Percentiles rank a stretch among this genome's conserved stretches.
These are phyloP conservation scores for Aphidoletes aphidimyza DNA, from an alignment of 2,888 invertebrate genomes.

Conservation along the genomic window DNA sequence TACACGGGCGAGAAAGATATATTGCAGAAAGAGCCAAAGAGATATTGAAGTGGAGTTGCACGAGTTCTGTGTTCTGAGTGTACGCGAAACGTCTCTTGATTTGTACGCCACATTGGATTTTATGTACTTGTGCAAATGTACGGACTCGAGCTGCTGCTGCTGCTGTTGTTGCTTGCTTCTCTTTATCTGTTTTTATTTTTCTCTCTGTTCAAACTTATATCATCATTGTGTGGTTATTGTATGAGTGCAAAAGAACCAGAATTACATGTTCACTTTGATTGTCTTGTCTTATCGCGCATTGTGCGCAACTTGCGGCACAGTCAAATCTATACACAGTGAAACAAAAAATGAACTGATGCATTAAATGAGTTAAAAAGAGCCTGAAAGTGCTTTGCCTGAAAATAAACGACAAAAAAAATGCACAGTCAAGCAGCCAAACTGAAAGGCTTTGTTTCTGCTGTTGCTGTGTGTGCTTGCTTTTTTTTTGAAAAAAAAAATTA, in stretches of 20 bases:
- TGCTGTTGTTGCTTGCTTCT: background rate
- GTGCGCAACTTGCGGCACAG: slow-evolving; percentile 3
- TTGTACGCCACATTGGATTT: slow-evolving; percentile 9
- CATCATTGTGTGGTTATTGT: background rate
- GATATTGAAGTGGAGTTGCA: background rate
- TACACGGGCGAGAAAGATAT: background rate
- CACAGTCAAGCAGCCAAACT: background rate
- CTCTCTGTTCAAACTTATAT: background rate
- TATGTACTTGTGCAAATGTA: slow-evolving; percentile 35
- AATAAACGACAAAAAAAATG: background rate
- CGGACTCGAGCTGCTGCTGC: too few relatives aligned
- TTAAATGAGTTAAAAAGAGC: too few relatives aligned
- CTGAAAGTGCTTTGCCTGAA: background rate
- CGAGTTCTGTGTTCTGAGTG: background rate
- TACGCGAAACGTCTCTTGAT: background rate
- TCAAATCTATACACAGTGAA: background rate
- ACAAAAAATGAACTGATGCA: slow-evolving; percentile 39
- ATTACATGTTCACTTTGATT: slow-evolving; percentile 42
- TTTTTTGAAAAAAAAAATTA: too few relatives aligned
- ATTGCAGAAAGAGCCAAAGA: background rate
- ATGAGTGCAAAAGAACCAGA: slow-evolving; percentile 33
- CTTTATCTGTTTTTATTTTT: background rate
- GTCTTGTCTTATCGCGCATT: slow-evolving; percentile 48
- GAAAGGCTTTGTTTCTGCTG: background rate
- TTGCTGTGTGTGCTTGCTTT: background rate